phyloP scores from a whole-genome alignment of 2,797 vertebrate genomes.

The Forpus xanthops region DNA sequence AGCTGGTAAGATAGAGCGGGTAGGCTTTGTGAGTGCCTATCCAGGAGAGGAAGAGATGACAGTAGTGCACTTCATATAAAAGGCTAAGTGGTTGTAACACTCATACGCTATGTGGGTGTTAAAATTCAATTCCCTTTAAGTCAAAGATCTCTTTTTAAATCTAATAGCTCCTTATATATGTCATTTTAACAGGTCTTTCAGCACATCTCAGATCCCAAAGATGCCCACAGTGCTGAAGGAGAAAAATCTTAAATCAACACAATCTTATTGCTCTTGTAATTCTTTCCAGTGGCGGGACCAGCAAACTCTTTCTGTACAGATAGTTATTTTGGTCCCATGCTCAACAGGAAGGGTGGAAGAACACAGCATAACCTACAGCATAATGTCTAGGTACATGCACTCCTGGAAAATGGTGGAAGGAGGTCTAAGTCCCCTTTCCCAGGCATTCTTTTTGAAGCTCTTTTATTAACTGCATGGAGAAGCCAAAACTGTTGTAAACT shows the following conservation, averaged over 20 bases:
- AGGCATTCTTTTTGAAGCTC: background rate
- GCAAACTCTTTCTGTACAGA: background rate
- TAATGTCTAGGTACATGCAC: background rate
- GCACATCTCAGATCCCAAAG: background rate
- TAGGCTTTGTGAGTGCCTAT: background rate
- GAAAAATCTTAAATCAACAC: background rate
- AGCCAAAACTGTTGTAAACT: background rate
- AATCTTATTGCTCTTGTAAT: fast-evolving
- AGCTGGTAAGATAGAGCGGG: background rate
- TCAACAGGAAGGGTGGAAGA: background rate
- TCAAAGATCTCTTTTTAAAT: background rate
- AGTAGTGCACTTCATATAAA: background rate
- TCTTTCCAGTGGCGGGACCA: background rate
- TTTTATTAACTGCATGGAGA: background rate
- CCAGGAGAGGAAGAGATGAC: background rate
- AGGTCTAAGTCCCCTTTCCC: background rate
- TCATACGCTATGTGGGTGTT: background rate
- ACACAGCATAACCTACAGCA: fast-evolving
- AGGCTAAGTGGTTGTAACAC: background rate
- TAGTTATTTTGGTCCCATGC: fast-evolving
- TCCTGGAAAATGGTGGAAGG: background rate
- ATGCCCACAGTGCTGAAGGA: background rate
- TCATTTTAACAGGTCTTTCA: background rate
- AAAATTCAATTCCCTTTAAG: background rate
- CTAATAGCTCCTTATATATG: background rate